Percentiles rank a stretch among this genome's conserved stretches.
Evolutionary conservation across 2,113 vertebrate species (phyloP).

Genomic region (Desmodus rotundus): DNA sequence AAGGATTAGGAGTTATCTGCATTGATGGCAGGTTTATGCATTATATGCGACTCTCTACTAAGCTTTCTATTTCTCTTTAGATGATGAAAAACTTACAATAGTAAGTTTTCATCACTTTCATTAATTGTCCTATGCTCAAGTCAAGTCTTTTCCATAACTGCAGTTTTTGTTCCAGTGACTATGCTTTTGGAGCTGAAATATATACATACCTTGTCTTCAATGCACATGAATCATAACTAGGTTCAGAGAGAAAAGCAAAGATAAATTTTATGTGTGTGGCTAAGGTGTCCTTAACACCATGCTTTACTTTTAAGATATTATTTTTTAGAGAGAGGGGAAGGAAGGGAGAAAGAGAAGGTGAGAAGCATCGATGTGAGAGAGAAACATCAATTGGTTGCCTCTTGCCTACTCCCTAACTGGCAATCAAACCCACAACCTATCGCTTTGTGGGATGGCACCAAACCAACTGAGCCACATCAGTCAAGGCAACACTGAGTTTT

Average conservation of each 20-base stretch:
- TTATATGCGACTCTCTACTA: neutral
- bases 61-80: neutral
- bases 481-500: neutral
- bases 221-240: neutral
- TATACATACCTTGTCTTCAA: neutral
- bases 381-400: no score
- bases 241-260: neutral
- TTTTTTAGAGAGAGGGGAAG: no score
- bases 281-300: neutral
- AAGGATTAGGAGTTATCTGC: neutral
- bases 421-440: no score
- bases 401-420: no score
- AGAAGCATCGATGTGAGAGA: no score
- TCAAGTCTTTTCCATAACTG: neutral
- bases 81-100: neutral
- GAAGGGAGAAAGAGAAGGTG: no score
- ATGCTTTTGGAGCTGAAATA: neutral
- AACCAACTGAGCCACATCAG: no score
- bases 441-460: no score
- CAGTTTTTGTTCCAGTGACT: neutral
- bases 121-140: neutral
- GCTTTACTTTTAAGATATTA: no score
- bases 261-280: neutral
- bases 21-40: constrained; percentile 29
- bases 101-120: no score